These are phyloP conservation scores for Halictus ligatus DNA, from an alignment of 2,888 invertebrate species.

Conservation along the genomic window DNA sequence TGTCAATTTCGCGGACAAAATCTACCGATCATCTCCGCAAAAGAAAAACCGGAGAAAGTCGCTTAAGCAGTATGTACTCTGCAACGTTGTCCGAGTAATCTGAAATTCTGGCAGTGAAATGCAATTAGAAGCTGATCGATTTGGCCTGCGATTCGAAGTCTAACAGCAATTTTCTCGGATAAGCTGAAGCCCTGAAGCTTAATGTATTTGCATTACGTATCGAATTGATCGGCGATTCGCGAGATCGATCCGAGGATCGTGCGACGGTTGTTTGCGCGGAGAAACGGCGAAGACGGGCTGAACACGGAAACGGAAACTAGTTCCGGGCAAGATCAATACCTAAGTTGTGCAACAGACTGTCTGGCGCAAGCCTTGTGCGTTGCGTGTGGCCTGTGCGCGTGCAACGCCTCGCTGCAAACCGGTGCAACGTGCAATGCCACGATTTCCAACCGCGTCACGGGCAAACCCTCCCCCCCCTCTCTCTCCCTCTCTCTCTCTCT, in stretches of 20 bases:
- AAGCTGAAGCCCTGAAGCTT: neutral
- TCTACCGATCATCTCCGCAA: neutral
- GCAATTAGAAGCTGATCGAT: neutral
- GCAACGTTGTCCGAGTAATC: too few relatives aligned
- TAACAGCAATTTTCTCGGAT: too few relatives aligned
- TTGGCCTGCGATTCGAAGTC: too few relatives aligned
- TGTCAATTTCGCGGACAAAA: neutral
- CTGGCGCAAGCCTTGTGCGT: slow-evolving; percentile 73
- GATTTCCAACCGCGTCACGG: slow-evolving; percentile 52
- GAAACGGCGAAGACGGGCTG: slow-evolving; percentile 53
- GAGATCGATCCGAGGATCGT: neutral
- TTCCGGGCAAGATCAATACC: slow-evolving; percentile 83
- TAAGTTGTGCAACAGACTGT: slow-evolving; percentile 80
- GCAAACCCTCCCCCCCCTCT: slow-evolving; percentile 1
- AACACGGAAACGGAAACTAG: slow-evolving; percentile 82
- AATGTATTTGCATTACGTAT: neutral
- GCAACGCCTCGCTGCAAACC: slow-evolving; percentile 57
- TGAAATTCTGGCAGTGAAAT: too few relatives aligned
- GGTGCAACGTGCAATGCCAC: slow-evolving; percentile 71
- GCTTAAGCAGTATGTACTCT: too few relatives aligned
- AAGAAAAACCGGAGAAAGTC: too few relatives aligned
- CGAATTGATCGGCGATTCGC: neutral
- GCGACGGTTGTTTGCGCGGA: neutral
- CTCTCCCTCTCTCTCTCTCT: neutral
- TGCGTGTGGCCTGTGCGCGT: slow-evolving; percentile 61